Evolutionary conservation across 1,140 invertebrate species (phyloP).

Genomic region (Onthophagus taurus): DNA sequence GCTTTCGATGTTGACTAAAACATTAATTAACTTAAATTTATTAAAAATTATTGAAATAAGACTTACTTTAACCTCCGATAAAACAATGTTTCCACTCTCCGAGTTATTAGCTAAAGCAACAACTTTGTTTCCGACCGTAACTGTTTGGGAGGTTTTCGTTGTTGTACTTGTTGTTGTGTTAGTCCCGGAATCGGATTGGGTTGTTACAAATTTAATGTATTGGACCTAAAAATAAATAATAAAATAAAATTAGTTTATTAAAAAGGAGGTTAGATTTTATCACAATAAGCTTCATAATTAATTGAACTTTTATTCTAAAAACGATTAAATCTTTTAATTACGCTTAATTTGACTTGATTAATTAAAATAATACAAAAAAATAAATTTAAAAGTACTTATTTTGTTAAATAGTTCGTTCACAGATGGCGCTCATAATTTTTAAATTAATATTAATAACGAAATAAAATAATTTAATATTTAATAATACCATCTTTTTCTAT

Average conservation of each 20-base stretch:
- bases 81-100: constrained; percentile 14
- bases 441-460: too few relatives aligned
- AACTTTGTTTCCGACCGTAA: constrained; percentile 5
- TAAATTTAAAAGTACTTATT: too few relatives aligned
- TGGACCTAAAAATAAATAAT: constrained; percentile 46
- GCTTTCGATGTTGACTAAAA: not conserved
- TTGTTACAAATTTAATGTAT: constrained; percentile 60
- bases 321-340: too few relatives aligned
- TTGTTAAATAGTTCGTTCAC: too few relatives aligned
- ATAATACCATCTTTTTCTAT: too few relatives aligned
- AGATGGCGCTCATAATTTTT: too few relatives aligned
- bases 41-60: not conserved
- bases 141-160: constrained; percentile 25
- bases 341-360: too few relatives aligned
- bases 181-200: constrained; percentile 36
- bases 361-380: too few relatives aligned
- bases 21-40: not conserved
- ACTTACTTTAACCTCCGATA: constrained; percentile 25
- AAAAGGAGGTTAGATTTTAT: too few relatives aligned
- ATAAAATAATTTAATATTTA: too few relatives aligned
- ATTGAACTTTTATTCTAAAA: too few relatives aligned
- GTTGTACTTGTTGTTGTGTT: constrained; percentile 37
- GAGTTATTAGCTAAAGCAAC: constrained; percentile 4
- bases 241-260: not conserved
- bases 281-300: too few relatives aligned